Base-by-base conservation (phyloP, 2,797 vertebrate genomes). In the Hydrolagus colliei region DNA sequence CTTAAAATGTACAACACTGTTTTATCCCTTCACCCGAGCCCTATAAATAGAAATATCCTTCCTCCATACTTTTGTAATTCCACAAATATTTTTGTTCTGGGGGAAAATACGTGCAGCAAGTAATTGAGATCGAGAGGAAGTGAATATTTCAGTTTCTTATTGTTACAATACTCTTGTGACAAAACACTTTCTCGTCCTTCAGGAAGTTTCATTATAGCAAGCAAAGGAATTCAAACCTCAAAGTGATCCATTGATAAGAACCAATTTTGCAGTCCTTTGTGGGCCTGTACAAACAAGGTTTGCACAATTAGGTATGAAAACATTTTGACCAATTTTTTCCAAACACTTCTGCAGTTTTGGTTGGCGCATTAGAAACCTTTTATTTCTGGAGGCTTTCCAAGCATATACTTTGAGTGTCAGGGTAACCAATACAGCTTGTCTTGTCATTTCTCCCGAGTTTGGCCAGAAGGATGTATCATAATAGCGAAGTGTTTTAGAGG, bases 141-240 rank as follows among this genome's bases (percentile, higher is more conserved):
- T 52, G 41, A 52, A 6, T 52, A 52, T 52, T 52, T 52, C 41
- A 11, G 27, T 5, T 67, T 65, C 8, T 67, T 35, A 14, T 80
- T 63, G 7, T 27, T 32, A 2, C 61, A 80, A 14, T 32, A 80
- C 27, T 73, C 62, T 27, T 62, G 65, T 7, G 11, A 32, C 32
- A 32, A 79, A 79, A 63, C 13, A 65, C 61, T 27, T 63, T 32
- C n/a, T 41, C 65, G 22, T 80, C 77, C 3, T 63, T 65, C n/a
- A 80, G 61, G 32, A 65, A 63, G 12, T 62, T n/a, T 59, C 75
- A 77, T 22, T 22, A 2, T 14, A 14, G 13, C 65, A n/a, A 27
- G 6, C n/a, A 80, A 80, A 80, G 22, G 77, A 65, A 80, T 80
- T 32, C 77, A 65, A 73, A 32, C 5, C n/a, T 80, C 22, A 63